Evolutionary conservation across 2,113 vertebrate genomes (phyloP), one percentile per base, ranked within the genome.

Genomic region (Macroglossus sobrinus): DNA sequence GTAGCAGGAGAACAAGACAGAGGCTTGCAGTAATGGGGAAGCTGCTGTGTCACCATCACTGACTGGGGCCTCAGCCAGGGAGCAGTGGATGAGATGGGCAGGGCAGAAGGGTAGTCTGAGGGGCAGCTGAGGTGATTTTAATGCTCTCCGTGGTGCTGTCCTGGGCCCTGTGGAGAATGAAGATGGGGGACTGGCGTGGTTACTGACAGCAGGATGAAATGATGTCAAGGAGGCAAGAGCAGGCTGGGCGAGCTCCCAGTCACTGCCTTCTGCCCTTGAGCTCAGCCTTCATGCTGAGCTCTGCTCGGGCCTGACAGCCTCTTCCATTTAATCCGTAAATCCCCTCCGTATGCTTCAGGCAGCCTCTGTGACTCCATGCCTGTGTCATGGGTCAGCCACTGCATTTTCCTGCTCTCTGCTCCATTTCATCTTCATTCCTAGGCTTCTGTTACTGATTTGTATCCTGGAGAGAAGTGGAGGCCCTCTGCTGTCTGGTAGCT

Each of bases 261-360:
- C 94, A 87, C 98, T 76, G 97, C 98, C 99, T 99, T 99, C 99
- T 99, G 99, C 98, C 99, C 97, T 98, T 98, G 98, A 91, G 98
- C 97, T 98, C 99, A 98, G 98, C 98, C 98, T 98, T 98, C 95
- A 38, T 78, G 16, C 97, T 97, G 95, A 99, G 98, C 98, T 98
- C 97, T 95, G 91, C 92, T 98, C 7, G 8, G 97, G 96, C 97
- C 97, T 94, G 94, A 98, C 98, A 98, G 98, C 99, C 98, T 92
- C 12, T 98, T 98, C 91, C 68, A 59, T 93, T 95, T 98, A 99
- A 99, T 99, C 98, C 98, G 66, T 98, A 99, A 99, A 99, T 99
- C 98, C 98, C 84, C 7, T 93, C 74, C 98, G 98, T 98, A 98
- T 98, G 98, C 97, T 96, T 97, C 98, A 97, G 98, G 98, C 96